A percentile compares a stretch with the other conserved stretches of the same genome.
Evolutionary conservation across 1,140 invertebrate species (phyloP).

Genomic region (Euwallacea fornicatus): DNA sequence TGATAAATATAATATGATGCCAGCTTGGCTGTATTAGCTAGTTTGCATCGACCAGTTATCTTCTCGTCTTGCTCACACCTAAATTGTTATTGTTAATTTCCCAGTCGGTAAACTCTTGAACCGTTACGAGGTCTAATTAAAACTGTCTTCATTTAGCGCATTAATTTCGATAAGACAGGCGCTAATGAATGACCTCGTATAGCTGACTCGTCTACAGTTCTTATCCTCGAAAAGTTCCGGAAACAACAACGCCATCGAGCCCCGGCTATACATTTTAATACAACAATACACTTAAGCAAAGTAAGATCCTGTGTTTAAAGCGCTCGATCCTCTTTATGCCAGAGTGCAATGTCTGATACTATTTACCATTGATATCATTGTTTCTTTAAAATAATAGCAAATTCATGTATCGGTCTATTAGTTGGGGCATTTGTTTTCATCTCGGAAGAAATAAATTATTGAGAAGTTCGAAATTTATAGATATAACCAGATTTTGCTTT

Average conservation of each 20-base stretch:
- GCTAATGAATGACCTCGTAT: too few species aligned
- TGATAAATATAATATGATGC: constrained; percentile 14
- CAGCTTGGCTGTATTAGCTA: constrained; percentile 3
- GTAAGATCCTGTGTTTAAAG: constrained; percentile 43
- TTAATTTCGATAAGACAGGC: not conserved
- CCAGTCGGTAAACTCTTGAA: constrained; percentile 10
- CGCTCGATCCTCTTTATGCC: constrained; percentile 30
- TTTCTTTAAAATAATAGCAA: constrained; percentile 58
- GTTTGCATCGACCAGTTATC: not conserved
- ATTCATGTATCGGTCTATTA: constrained; percentile 59
- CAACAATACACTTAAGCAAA: constrained; percentile 37
- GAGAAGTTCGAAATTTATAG: too few species aligned
- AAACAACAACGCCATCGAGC: constrained; percentile 2
- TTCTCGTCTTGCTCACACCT: constrained; percentile 1
- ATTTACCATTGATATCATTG: constrained; percentile 55
- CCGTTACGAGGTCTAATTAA: not conserved
- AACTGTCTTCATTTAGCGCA: constrained; percentile 4
- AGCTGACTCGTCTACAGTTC: too few species aligned
- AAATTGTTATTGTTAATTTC: constrained; percentile 10
- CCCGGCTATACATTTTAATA: constrained; percentile 44
- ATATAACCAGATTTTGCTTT: too few species aligned
- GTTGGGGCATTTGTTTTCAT: constrained; percentile 59
- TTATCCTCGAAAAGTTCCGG: not conserved
- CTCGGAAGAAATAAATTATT: constrained; percentile 39
- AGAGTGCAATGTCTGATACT: constrained; percentile 57